Evolutionary conservation across 2,888 invertebrate genomes (phyloP).

Genomic region (Marasmarcha lunaedactyla): DNA sequence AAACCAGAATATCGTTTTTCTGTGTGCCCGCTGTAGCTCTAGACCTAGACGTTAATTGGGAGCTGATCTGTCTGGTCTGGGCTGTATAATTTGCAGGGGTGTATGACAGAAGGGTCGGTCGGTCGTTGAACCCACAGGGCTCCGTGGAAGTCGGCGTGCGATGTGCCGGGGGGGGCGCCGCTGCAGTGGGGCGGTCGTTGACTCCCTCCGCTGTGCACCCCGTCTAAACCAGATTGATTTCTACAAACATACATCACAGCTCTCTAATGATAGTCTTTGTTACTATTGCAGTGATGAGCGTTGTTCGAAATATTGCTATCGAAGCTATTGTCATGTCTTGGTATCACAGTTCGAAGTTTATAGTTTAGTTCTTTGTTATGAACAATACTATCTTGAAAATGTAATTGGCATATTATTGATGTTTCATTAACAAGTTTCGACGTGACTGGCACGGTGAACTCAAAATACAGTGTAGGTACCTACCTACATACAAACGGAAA

Average conservation of each 20-base stretch:
- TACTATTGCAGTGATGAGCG: constrained; percentile 1
- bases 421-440: constrained; percentile 7
- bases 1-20: too few relatives aligned
- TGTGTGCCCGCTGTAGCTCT: neutral
- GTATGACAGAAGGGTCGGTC: constrained; percentile 35
- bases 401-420: too few relatives aligned
- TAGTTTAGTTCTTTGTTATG: too few relatives aligned
- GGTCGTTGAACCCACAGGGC: constrained; percentile 57
- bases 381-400: too few relatives aligned
- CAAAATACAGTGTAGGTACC: neutral
- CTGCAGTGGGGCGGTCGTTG: constrained; percentile 54
- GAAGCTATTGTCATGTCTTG: too few relatives aligned
- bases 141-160: constrained; percentile 30
- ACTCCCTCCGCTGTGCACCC: constrained; percentile 46
- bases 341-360: too few relatives aligned
- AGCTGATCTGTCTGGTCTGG: constrained; percentile 26
- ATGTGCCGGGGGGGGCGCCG: constrained; percentile 35
- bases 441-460: constrained; percentile 4
- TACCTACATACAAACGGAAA: neutral
- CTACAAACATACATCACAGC: constrained; percentile 3
- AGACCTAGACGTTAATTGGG: constrained; percentile 17
- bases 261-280: neutral
- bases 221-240: constrained; percentile 18
- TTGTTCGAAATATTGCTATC: too few relatives aligned
- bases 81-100: constrained; percentile 33